Conservation (phyloP, 1,140 invertebrate genomes). For the Drosophila oshimai region DNA sequence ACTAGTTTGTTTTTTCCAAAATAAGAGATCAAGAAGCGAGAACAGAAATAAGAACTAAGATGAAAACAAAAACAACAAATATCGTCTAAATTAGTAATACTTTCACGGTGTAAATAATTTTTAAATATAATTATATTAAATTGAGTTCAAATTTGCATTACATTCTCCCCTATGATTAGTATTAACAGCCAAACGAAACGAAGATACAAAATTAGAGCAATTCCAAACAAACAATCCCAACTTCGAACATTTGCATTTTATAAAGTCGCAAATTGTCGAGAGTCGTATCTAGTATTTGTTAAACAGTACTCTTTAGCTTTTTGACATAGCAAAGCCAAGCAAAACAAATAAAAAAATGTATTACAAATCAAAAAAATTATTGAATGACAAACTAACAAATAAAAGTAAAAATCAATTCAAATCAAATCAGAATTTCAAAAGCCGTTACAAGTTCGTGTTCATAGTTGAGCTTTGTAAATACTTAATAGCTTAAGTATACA, state of each 20-base stretch:
- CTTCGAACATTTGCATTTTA: conserved; percentile 33
- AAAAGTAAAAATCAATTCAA: conserved; percentile 3
- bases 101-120: conserved; percentile 74
- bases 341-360: conserved; percentile 21
- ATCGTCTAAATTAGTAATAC: conserved; percentile 57
- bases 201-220: conserved; percentile 2
- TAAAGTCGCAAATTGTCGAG: conserved; percentile 31
- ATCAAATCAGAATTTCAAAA: conserved; percentile 50
- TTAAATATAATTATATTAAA: conserved; percentile 69
- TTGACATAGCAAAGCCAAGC: conserved; percentile 10
- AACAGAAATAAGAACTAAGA: conserved; percentile 27
- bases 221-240: conserved; percentile 5
- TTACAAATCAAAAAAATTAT: conserved; percentile 5
- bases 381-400: conserved; percentile 1
- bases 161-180: conserved; percentile 59
- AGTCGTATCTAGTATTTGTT: conserved; percentile 44
- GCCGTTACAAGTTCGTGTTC: conserved; percentile 71
- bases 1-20: conserved; percentile 42
- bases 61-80: conserved; percentile 30
- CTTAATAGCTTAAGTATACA: conserved; percentile 79
- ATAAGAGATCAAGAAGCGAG: conserved; percentile 29
- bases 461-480: conserved; percentile 78
- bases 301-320: conserved; percentile 31
- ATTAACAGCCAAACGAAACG: conserved; percentile 26
- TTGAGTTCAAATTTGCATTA: conserved; percentile 72